phyloP scores from a whole-genome alignment of 2,113 vertebrate genomes.

The Suricata suricatta region DNA sequence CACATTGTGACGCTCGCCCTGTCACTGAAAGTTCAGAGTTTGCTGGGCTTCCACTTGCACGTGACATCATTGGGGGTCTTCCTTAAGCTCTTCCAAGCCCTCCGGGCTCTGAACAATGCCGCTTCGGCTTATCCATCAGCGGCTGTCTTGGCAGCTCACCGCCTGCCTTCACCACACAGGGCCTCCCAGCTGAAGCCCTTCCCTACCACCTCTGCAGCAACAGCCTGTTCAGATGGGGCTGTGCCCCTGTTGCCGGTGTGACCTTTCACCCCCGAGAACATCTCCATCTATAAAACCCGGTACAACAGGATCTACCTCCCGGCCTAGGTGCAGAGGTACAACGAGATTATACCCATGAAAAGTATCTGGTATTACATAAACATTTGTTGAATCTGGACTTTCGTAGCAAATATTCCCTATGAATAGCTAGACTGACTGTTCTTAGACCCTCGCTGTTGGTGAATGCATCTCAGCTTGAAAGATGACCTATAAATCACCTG shows the following conservation, averaged over 20 bases:
- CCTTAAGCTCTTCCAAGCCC: background rate
- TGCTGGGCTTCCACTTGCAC: accelerated
- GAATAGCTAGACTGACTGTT: background rate
- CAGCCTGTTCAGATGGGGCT: background rate
- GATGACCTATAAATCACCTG: slow-evolving; percentile 52
- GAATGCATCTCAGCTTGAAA: slow-evolving; percentile 37
- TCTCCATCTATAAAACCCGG: background rate
- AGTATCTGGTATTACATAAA: background rate
- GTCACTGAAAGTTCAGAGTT: background rate
- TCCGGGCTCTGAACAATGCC: background rate
- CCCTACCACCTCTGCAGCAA: background rate
- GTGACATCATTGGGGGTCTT: background rate
- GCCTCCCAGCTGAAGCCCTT: background rate
- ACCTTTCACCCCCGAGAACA: background rate
- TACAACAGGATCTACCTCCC: background rate
- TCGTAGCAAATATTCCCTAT: background rate
- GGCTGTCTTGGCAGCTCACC: background rate
- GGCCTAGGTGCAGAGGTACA: background rate
- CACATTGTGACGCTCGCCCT: accelerated
- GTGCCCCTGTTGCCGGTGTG: background rate
- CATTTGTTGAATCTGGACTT: background rate
- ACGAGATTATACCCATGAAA: background rate
- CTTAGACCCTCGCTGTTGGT: background rate
- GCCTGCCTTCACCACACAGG: background rate
- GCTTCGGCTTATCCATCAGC: background rate